Percentiles rank a stretch among this genome's conserved stretches.
Conservation (phyloP, 1,140 invertebrate genomes). For the Apis florea region DNA sequence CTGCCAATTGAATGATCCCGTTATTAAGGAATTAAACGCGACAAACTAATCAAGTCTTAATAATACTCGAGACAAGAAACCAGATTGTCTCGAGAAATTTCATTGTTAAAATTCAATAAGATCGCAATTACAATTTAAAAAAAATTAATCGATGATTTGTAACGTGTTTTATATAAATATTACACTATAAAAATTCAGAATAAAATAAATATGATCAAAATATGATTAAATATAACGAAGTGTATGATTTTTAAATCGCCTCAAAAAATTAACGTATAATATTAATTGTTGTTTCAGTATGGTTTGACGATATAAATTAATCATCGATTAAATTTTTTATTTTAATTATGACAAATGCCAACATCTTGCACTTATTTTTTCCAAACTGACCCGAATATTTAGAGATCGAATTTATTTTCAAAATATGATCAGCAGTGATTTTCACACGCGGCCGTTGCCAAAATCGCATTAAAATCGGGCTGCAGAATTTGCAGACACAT, state of each 20-base stretch:
- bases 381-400: neutral
- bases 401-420: slow-evolving; percentile 22
- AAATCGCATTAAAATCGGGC: slow-evolving; percentile 73
- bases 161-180: too few relatives aligned
- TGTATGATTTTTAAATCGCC: too few relatives aligned
- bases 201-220: too few relatives aligned
- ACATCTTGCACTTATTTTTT: neutral
- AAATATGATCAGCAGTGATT: slow-evolving; percentile 10
- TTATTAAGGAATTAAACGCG: neutral
- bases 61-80: neutral
- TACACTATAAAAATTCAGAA: too few relatives aligned
- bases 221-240: too few relatives aligned
- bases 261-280: too few relatives aligned
- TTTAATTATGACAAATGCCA: too few relatives aligned
- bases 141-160: too few relatives aligned
- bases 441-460: slow-evolving; percentile 57
- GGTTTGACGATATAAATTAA: too few relatives aligned
- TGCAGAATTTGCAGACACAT: slow-evolving; percentile 63
- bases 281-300: too few relatives aligned
- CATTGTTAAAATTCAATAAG: neutral
- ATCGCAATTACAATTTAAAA: too few relatives aligned
- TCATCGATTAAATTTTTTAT: too few relatives aligned
- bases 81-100: neutral
- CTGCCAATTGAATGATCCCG: neutral
- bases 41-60: neutral